Evolutionary conservation across 2,113 vertebrate genomes (phyloP), one percentile per base, ranked within the genome.

Genomic region (Trematomus loennbergii): DNA sequence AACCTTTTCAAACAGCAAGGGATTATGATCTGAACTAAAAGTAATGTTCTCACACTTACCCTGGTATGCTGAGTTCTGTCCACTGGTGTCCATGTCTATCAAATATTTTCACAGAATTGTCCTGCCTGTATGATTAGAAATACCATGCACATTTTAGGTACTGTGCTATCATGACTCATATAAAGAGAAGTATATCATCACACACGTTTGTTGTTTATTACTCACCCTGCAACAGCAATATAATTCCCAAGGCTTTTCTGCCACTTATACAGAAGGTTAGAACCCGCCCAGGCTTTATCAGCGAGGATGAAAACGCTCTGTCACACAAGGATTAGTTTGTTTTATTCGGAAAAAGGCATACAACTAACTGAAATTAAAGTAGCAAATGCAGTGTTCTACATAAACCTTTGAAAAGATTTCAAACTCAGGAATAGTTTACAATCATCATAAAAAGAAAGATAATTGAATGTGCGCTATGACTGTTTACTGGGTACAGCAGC

Each of bases 1-100:
- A 66, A 66, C 20, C 40, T 8, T 29, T 50, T 58, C 43, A 0
- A 82, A 57, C 9, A 78, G 22, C 11, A 1, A 68, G 22, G 17
- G 18, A 8, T 36, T 43, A 36, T 12, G 45, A 52, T 1, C 7
- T 9, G 11, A 45, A 54, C 3, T 17, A 72, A 40, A 50, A 46
- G 25, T 53, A 73, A 50, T 67, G 64, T 61, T 74, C 22, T 82
- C 16, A 69, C 84, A 94, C 95, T 91, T 90, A 99, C 98, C 98
- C 97, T 12, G 97, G 93, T 64, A 99, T 94, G 62, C 52, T 96
- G 84, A 99, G 94, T 93, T 98, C 97, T 93, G 97, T 96, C 94
- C 86, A 97, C 93, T 96, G 98, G 87, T 99, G 96, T 78, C 98
- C 98, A 95, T 99, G 97, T 49, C 98, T 96, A 96, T 99, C 97